Evolutionary conservation across 2,113 vertebrate genomes (phyloP).

Genomic region (Quiscalus mexicanus): DNA sequence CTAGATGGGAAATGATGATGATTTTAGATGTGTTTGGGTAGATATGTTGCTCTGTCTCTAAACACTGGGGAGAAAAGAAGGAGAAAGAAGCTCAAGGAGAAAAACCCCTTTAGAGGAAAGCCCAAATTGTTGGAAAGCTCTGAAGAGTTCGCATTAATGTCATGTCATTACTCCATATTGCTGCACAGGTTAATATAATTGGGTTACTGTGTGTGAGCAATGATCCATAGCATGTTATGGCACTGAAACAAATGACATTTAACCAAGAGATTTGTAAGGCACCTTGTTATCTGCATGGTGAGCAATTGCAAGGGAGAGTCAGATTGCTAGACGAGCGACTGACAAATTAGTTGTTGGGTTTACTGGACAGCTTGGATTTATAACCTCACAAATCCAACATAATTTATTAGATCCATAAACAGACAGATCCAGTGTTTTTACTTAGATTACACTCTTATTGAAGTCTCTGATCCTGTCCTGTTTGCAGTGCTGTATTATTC

Average conservation of each 20-base stretch:
- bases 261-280: constrained; percentile 82
- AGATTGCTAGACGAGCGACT: constrained; percentile 74
- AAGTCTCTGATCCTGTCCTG: constrained; percentile 58
- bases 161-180: constrained; percentile 80
- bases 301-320: constrained; percentile 78
- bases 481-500: constrained; percentile 61
- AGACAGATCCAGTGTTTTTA: constrained; percentile 78
- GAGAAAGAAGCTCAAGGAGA: constrained; percentile 22
- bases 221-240: constrained; percentile 83
- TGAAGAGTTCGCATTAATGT: constrained; percentile 77
- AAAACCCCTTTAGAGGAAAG: constrained; percentile 50
- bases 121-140: constrained; percentile 66
- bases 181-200: constrained; percentile 85
- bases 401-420: constrained; percentile 84
- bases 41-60: constrained; percentile 41
- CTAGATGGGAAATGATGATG: not conserved
- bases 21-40: not conserved
- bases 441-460: constrained; percentile 75
- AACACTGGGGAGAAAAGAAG: not conserved
- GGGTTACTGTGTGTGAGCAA: constrained; percentile 84
- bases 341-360: constrained; percentile 86
- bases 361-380: constrained; percentile 84
- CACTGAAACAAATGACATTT: constrained; percentile 87
- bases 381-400: constrained; percentile 75
- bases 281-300: constrained; percentile 84